A percentile compares a stretch with the other conserved stretches of the same genome.
Evolutionary conservation across 2,888 invertebrate genomes (phyloP).

Genomic region (Andricus curvator): DNA sequence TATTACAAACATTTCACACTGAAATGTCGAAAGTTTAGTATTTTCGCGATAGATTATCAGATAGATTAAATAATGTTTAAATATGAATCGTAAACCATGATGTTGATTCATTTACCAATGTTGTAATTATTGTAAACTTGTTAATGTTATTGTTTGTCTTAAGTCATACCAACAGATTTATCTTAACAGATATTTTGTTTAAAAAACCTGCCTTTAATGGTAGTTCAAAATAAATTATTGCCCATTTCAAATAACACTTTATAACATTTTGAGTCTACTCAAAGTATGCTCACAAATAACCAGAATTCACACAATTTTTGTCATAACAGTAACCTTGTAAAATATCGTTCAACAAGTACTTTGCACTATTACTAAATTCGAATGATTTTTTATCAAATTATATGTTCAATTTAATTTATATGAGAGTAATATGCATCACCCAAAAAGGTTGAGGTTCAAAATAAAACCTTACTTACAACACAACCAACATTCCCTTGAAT

Average conservation of each 20-base stretch:
- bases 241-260: neutral
- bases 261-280: too few relatives aligned
- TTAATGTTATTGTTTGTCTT: neutral
- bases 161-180: neutral
- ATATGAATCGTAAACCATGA: neutral
- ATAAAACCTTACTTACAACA: too few relatives aligned
- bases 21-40: neutral
- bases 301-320: too few relatives aligned
- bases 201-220: neutral
- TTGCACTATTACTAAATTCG: too few relatives aligned
- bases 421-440: too few relatives aligned
- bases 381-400: too few relatives aligned
- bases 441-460: too few relatives aligned
- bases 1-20: neutral
- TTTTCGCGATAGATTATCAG: neutral
- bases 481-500: too few relatives aligned
- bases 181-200: neutral
- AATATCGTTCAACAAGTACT: too few relatives aligned
- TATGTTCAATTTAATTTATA: too few relatives aligned
- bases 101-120: neutral
- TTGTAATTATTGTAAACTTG: neutral
- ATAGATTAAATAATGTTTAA: neutral
- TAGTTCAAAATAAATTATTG: neutral
- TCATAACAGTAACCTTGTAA: too few relatives aligned
- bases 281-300: too few relatives aligned